Conservation (phyloP, 2,797 vertebrate genomes). For the Nannoperca australis region DNA sequence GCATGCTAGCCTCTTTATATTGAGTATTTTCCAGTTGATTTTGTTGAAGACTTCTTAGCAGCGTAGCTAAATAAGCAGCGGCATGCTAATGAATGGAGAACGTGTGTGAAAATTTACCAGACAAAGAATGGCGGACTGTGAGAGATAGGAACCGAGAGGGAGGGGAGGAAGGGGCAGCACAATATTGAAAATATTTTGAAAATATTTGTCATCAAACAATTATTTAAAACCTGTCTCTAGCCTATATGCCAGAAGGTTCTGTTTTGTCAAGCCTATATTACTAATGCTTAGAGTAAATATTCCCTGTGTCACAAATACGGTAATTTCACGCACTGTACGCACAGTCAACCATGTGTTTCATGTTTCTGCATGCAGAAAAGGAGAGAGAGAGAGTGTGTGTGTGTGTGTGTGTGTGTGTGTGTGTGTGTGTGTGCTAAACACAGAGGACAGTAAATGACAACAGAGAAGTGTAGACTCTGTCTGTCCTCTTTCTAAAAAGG, state of each 20-base stretch:
- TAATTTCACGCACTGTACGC: conserved; percentile 85
- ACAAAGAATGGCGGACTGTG: conserved; percentile 62
- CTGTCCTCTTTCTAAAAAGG: conserved; percentile 77
- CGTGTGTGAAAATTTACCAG: conserved; percentile 79
- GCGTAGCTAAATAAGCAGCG: conserved; percentile 83
- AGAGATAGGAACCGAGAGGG: conserved; percentile 41
- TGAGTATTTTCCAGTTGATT: conserved; percentile 86
- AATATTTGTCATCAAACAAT: conserved; percentile 81
- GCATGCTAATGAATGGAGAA: conserved; percentile 85
- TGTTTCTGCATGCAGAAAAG: conserved; percentile 71
- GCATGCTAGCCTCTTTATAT: conserved; percentile 67
- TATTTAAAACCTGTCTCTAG: conserved; percentile 79
- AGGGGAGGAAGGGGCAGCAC: conserved; percentile 24
- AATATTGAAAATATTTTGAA: conserved; percentile 73
- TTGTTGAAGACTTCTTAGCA: conserved; percentile 82
- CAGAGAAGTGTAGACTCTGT: conserved; percentile 72
- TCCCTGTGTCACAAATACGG: conserved; percentile 76
- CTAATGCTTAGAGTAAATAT: conserved; percentile 81
- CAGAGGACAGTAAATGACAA: conserved; percentile 83
- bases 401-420: too few relatives aligned
- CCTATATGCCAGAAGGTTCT: conserved; percentile 64
- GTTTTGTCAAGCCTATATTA: conserved; percentile 54
- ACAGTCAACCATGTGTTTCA: conserved; percentile 80
- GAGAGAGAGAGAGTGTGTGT: conserved; percentile 42
- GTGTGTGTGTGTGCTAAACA: conserved; percentile 62